Conservation (phyloP, 2,113 vertebrate species). For the Ammodytes marinus region DNA sequence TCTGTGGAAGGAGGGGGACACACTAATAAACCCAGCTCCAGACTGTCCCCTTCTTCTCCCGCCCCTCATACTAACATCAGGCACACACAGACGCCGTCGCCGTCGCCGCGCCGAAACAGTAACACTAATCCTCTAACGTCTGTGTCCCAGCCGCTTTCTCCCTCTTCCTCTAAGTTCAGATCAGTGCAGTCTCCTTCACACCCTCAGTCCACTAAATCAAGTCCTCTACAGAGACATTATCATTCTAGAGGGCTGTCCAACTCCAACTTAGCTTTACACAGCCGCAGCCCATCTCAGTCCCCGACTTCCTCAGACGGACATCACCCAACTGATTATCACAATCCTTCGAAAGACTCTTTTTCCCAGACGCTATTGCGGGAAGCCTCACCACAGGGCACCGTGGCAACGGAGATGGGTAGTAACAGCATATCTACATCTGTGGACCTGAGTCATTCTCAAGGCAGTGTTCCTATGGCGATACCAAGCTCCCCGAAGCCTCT, state of each 20-base stretch:
- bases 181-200: slow-evolving; percentile 56
- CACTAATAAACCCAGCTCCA: slow-evolving; percentile 68
- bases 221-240: slow-evolving; percentile 62
- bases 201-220: slow-evolving; percentile 40
- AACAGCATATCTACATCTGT: slow-evolving; percentile 40
- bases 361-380: slow-evolving; percentile 54
- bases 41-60: slow-evolving; percentile 56
- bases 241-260: slow-evolving; percentile 38
- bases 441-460: slow-evolving; percentile 65
- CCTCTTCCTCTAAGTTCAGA: slow-evolving; percentile 47
- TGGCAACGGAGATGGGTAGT: slow-evolving; percentile 33
- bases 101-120: slow-evolving; percentile 59
- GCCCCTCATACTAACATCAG: slow-evolving; percentile 45
- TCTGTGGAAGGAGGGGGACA: slow-evolving; percentile 62
- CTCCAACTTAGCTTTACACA: slow-evolving; percentile 57
- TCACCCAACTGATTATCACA: slow-evolving; percentile 47
- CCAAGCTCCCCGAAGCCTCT: slow-evolving; percentile 80
- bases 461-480: slow-evolving; percentile 46
- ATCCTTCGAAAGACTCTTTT: slow-evolving; percentile 42
- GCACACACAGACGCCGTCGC: slow-evolving; percentile 49
- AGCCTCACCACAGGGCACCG: slow-evolving; percentile 29
- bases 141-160: slow-evolving; percentile 51
- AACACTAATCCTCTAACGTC: slow-evolving; percentile 62
- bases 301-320: slow-evolving; percentile 33
- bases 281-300: slow-evolving; percentile 47